phyloP scores from a whole-genome alignment of 2,888 invertebrate genomes.

The Amiota mariae region DNA sequence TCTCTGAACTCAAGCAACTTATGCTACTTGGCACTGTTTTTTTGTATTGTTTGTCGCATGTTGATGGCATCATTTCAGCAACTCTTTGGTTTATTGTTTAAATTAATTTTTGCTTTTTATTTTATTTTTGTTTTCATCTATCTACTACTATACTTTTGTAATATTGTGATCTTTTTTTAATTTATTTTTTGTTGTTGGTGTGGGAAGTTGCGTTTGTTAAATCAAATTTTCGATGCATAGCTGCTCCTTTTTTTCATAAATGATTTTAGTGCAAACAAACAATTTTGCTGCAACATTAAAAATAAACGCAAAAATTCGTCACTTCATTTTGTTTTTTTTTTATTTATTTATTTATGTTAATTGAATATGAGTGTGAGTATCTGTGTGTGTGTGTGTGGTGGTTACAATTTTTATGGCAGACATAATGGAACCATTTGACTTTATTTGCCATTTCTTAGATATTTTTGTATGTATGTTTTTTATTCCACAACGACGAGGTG shows the following conservation, averaged over 20 bases:
- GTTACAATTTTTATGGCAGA: slow-evolving; percentile 51
- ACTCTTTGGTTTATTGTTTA: slow-evolving; percentile 36
- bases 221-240: slow-evolving; percentile 8
- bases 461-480: too few relatives aligned
- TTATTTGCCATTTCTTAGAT: slow-evolving; percentile 28
- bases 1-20: slow-evolving; percentile 15
- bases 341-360: slow-evolving; percentile 62
- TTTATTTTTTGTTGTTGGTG: not conserved
- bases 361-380: slow-evolving; percentile 55
- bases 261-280: slow-evolving; percentile 1
- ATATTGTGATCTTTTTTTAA: slow-evolving; percentile 46
- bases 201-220: not conserved
- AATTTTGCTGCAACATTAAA: slow-evolving; percentile 54
- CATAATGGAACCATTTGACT: slow-evolving; percentile 61
- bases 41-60: slow-evolving; percentile 50
- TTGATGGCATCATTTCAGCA: slow-evolving; percentile 69
- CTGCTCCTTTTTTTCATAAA: slow-evolving; percentile 15
- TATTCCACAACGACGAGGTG: not conserved
- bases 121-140: slow-evolving; percentile 25
- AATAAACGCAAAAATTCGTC: slow-evolving; percentile 50
- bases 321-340: slow-evolving; percentile 55
- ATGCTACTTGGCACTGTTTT: slow-evolving; percentile 32
- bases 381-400: slow-evolving; percentile 40
- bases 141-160: slow-evolving; percentile 25
- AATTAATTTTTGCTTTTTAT: not conserved